Conservation (phyloP, 2,888 invertebrate genomes). For the Sarcophaga variegata region DNA sequence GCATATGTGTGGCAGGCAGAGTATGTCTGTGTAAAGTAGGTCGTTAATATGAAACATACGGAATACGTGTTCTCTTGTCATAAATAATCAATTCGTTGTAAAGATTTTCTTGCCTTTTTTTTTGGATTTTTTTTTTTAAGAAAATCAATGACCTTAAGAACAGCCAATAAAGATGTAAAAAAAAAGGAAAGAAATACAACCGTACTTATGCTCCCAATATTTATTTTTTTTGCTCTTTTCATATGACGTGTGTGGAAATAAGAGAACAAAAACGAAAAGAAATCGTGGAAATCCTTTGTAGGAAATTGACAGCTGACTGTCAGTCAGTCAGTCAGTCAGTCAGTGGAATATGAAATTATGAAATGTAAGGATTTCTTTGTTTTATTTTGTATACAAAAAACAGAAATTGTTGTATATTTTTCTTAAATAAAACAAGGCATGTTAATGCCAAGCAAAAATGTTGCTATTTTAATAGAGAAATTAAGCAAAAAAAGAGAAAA, state of each 20-base stretch:
- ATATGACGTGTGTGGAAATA: not conserved
- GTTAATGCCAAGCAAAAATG: too few species aligned
- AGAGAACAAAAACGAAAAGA: not conserved
- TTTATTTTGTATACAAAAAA: not conserved
- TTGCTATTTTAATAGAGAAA: too few species aligned
- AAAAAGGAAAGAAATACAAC: constrained; percentile 1
- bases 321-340: not conserved
- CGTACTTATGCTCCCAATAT: not conserved
- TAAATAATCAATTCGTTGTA: constrained; percentile 68
- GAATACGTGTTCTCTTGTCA: constrained; percentile 67
- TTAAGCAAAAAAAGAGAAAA: too few species aligned
- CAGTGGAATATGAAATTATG: constrained; percentile 34
- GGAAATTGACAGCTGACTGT: constrained; percentile 66
- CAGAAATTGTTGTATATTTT: not conserved
- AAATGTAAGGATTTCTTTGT: constrained; percentile 34
- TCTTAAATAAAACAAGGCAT: too few species aligned
- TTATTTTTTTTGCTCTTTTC: not conserved
- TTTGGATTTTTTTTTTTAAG: not conserved
- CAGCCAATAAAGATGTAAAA: constrained; percentile 48
- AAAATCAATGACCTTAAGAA: constrained; percentile 66
- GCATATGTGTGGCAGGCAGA: not conserved
- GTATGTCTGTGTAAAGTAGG: constrained; percentile 38
- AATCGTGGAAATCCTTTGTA: constrained; percentile 24
- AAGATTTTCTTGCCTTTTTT: constrained; percentile 34
- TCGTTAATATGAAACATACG: constrained; percentile 65